Base-by-base conservation (phyloP, 2,888 invertebrate species). In the Agrotis segetum region DNA sequence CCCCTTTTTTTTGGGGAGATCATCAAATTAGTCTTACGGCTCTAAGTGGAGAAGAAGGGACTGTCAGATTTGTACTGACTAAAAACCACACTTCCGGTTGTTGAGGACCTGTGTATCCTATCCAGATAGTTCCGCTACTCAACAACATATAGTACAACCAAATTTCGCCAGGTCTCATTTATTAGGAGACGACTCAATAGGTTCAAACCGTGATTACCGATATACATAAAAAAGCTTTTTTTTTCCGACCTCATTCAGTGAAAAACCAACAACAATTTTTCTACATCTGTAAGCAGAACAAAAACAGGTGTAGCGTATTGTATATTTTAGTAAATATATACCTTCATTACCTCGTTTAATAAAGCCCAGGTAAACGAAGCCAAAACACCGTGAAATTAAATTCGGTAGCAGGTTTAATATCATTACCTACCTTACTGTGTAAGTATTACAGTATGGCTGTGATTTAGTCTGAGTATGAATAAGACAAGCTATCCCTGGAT, bases 311-410 rank as follows among this genome's bases (percentile, higher is more conserved):
- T 63, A 53, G 9, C 52, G 19, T 59, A 62, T 64, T 47, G 67
- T 81, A 75, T 80, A 67, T 83, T 83, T 80, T 64, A 40, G 6
- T 69, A 59, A 71, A 67, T 19, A 68, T 67, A 67, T 50, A 66
- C 71, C 68, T 76, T 71, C 72, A 70, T 81, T 81, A 81, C 55
- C 50, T 61, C 53, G 55, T 76, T 84, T 67, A 56, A 69, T 81
- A 81, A 81, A 67, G 24, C 61, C 34, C 61, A 55, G 66, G 65
- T 70, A 81, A 84, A 70, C 69, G 77, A 21, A 70, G 67, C 55
- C 68, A 62, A 52, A 81, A 82, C 64, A 77, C 60, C 82, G 85
- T 84, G 82, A 82, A 84, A 81, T 81, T 82, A 61, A 77, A 81
- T 81, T 81, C 77, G 65, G 70, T 71, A 64, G 56, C 69, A 46